Percentiles rank a stretch among this genome's conserved stretches.
Evolutionary conservation across 2,888 invertebrate species (phyloP).

Genomic region (Athalia circularis): DNA sequence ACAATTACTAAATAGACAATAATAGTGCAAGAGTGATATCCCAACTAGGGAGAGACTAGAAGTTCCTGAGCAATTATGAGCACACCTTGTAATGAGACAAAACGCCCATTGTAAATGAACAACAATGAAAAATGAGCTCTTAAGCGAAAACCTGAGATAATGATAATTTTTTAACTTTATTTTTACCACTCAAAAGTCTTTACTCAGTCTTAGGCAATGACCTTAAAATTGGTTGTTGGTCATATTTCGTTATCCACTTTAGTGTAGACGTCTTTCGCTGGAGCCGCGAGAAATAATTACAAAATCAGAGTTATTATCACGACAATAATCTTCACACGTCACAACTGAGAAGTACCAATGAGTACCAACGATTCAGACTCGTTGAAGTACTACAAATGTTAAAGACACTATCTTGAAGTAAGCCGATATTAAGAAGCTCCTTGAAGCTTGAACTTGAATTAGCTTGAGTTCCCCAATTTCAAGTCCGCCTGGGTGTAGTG

Average conservation of each 20-base stretch:
- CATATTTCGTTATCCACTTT: slow-evolving; percentile 29
- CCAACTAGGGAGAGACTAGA: background rate
- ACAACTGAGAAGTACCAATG: slow-evolving; percentile 4
- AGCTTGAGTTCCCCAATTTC: too few relatives aligned
- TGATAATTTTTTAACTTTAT: background rate
- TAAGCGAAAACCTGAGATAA: slow-evolving; percentile 5
- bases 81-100: background rate
- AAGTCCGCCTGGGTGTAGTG: too few relatives aligned
- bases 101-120: background rate
- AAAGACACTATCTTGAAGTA: background rate
- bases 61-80: background rate
- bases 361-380: background rate
- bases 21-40: background rate
- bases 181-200: slow-evolving; percentile 27
- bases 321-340: slow-evolving; percentile 20
- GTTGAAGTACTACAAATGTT: background rate
- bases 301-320: slow-evolving; percentile 11
- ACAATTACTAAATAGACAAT: too few relatives aligned
- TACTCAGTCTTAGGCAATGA: slow-evolving; percentile 3
- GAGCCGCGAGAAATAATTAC: slow-evolving; percentile 12
- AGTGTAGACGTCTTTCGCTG: background rate
- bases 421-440: too few relatives aligned
- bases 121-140: background rate
- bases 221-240: slow-evolving; percentile 7
- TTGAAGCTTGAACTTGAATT: too few relatives aligned